Evolutionary conservation across 2,113 vertebrate species (phyloP).

Genomic region (Baryphthengus martii): DNA sequence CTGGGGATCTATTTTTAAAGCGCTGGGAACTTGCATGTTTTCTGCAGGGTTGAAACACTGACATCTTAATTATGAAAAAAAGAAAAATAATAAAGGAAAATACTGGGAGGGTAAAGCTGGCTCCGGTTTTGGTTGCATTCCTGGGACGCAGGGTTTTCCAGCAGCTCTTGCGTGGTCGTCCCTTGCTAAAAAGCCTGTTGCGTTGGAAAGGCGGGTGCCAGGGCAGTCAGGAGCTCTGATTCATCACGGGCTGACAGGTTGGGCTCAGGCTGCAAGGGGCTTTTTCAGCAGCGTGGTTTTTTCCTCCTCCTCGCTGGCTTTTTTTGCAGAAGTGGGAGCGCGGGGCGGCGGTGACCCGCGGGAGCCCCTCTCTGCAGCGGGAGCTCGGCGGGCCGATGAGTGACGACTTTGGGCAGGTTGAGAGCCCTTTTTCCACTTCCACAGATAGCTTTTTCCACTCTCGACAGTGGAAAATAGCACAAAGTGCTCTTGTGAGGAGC

Average conservation of each 20-base stretch:
- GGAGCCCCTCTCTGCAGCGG: neutral
- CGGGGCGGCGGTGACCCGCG: neutral
- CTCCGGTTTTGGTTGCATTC: neutral
- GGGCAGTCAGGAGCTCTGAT: neutral
- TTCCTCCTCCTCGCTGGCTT: neutral
- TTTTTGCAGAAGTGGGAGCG: slow-evolving; percentile 36
- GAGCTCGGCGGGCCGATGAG: neutral
- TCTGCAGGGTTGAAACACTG: neutral
- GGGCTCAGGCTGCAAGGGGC: slow-evolving; percentile 17
- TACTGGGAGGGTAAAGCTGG: neutral
- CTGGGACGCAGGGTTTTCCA: neutral
- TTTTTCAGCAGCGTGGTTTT: neutral
- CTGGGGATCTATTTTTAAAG: neutral
- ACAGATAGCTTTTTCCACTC: slow-evolving; percentile 34
- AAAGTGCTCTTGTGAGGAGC: neutral
- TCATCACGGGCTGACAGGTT: neutral
- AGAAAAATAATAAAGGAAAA: neutral
- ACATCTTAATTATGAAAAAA: neutral
- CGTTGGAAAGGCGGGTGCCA: neutral
- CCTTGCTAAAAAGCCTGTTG: neutral
- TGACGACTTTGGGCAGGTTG: slow-evolving; percentile 30
- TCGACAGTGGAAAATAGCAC: slow-evolving; percentile 19
- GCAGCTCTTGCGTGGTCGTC: neutral
- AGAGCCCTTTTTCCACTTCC: slow-evolving; percentile 46
- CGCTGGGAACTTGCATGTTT: neutral